Evolutionary conservation across 2,888 invertebrate genomes (phyloP), one percentile per base, ranked within the genome.

Genomic region (Drosophila limbata): DNA sequence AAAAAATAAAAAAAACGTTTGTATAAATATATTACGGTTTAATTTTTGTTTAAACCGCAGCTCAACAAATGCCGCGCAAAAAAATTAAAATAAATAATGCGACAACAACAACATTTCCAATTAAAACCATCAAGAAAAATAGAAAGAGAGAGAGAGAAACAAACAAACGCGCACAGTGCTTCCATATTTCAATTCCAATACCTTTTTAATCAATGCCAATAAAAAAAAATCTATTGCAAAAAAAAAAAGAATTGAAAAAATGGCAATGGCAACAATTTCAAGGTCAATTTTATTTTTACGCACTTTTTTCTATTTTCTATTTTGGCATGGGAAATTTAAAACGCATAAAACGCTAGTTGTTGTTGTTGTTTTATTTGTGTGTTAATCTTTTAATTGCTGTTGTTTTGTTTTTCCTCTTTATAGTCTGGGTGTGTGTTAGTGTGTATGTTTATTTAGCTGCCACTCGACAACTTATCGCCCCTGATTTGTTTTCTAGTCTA

Each of bases 261-360:
- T 13, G 47, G 61, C 44, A 40, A 40, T 40, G 37, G 50, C 55
- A 60, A 69, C 68, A 44, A 74, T 84, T 83, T 84, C 81, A 88
- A 84, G 86, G 84, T 84, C 73, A 78, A 87, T 87, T 71, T 84
- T 84, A 88, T 84, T 84, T 84, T 87, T 81, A 87, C 86, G 89
- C 84, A 79, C 78, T 73, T 82, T 84, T 84, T 79, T 51, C 81
- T 84, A 73, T 51, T 48, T 15, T 67, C 19, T 51, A 52, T 64
- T 42, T 77, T 80, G 77, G 73, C 73, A 66, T 77, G 72, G 71
- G 85, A 89, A 89, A 84, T 84, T 89, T 84, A 88, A 84, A 88
- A 87, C 87, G 84, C 89, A 87, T 84, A 84, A 89, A 84, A 56
- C 62, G 51, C 57, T 21, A 40, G 48, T 44, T 4, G 25, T 57